phyloP scores from a whole-genome alignment of 2,888 invertebrate species.

The Chloromyia formosa region DNA sequence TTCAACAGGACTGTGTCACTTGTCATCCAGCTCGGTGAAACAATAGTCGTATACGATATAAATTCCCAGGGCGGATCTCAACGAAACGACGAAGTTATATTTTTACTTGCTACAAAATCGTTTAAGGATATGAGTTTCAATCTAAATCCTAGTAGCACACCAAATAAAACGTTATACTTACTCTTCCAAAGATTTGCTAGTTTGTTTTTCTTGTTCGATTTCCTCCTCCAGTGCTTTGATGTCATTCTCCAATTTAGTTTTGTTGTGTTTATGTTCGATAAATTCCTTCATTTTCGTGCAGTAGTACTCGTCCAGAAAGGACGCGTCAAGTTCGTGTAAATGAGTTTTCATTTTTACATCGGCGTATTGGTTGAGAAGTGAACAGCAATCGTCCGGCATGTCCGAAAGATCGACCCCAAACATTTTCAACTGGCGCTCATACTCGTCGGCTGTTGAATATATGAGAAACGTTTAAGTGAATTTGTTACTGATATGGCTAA shows the following conservation, averaged over 20 bases:
- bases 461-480: too few relatives aligned
- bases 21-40: too few relatives aligned
- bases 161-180: constrained; percentile 45
- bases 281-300: constrained; percentile 54
- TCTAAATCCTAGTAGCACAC: too few relatives aligned
- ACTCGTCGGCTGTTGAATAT: constrained; percentile 55
- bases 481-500: too few relatives aligned
- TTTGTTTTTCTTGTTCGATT: constrained; percentile 53
- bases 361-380: constrained; percentile 55
- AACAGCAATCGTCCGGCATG: constrained; percentile 56
- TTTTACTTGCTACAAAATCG: too few relatives aligned
- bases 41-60: too few relatives aligned
- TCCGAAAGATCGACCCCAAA: constrained; percentile 57
- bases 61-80: too few relatives aligned
- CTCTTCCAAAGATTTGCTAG: constrained; percentile 55
- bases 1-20: too few relatives aligned
- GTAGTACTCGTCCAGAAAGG: constrained; percentile 57
- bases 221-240: constrained; percentile 53
- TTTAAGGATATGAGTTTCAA: too few relatives aligned
- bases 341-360: constrained; percentile 55
- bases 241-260: constrained; percentile 52
- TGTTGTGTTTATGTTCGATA: constrained; percentile 52
- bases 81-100: too few relatives aligned
- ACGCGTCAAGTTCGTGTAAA: constrained; percentile 54
- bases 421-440: constrained; percentile 56